These are phyloP conservation scores for Parasteatoda lunata DNA, from an alignment of 2,888 invertebrate species.

Conservation along the genomic window DNA sequence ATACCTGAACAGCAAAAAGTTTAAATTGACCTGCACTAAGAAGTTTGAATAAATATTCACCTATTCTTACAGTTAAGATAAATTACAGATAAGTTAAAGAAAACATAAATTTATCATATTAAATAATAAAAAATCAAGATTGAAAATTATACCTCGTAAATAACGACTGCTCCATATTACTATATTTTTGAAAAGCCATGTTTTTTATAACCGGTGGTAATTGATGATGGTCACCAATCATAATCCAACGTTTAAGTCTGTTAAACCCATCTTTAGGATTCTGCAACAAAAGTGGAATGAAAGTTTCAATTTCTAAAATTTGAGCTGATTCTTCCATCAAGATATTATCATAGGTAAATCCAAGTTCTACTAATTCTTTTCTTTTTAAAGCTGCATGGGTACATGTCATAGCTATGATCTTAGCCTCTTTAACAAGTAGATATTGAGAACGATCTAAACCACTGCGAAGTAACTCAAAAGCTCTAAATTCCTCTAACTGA, in stretches of 20 bases:
- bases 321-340: conserved; percentile 99
- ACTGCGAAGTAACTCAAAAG: conserved; percentile 95
- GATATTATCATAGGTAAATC: conserved; percentile 98
- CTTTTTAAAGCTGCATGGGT: conserved; percentile 98
- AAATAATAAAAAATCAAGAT: neutral
- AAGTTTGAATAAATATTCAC: too few relatives aligned
- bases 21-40: too few relatives aligned
- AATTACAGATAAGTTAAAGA: too few relatives aligned
- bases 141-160: conserved; percentile 83
- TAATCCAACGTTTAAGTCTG: conserved; percentile 98
- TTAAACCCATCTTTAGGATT: conserved; percentile 97
- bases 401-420: conserved; percentile 99
- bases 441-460: conserved; percentile 97
- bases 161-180: conserved; percentile 99
- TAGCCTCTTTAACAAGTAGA: conserved; percentile 97
- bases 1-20: too few relatives aligned
- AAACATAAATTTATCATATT: too few relatives aligned
- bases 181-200: conserved; percentile 99
- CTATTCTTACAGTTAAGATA: too few relatives aligned
- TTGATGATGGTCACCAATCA: conserved; percentile 99
- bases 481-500: conserved; percentile 97
- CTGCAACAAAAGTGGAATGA: conserved; percentile 97
- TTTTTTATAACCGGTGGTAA: conserved; percentile 99
- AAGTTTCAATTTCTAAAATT: conserved; percentile 99
- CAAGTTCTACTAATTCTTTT: conserved; percentile 94